Evolutionary conservation across 2,888 invertebrate species (phyloP).

Genomic region (Aleiodes alternator): DNA sequence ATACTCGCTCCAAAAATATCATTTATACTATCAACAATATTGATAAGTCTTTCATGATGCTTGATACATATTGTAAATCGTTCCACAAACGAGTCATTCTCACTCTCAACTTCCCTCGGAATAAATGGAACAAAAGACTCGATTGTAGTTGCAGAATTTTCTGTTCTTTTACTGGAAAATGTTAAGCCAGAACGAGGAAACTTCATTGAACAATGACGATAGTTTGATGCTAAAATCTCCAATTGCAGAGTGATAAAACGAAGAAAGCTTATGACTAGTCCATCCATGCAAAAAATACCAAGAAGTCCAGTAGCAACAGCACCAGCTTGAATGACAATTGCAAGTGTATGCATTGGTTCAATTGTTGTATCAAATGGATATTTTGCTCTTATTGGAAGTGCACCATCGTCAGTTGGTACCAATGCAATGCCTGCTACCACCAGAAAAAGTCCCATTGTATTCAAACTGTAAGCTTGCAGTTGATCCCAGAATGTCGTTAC

Average conservation of each 20-base stretch:
- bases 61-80: conserved; percentile 57
- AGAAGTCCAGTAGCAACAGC: conserved; percentile 57
- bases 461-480: conserved; percentile 51
- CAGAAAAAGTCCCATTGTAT: conserved; percentile 53
- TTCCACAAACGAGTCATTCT: conserved; percentile 47
- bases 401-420: conserved; percentile 59
- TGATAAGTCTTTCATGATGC: conserved; percentile 62
- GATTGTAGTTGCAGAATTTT: conserved; percentile 20
- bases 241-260: conserved; percentile 60
- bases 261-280: conserved; percentile 54
- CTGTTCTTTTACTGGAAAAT: not conserved
- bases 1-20: conserved; percentile 59
- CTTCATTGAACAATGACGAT: conserved; percentile 54
- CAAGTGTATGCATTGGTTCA: conserved; percentile 58
- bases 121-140: conserved; percentile 43
- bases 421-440: conserved; percentile 60
- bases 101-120: conserved; percentile 41
- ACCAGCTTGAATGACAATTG: conserved; percentile 57
- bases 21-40: conserved; percentile 60
- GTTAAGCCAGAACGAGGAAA: not conserved
- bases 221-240: conserved; percentile 59
- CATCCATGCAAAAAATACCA: conserved; percentile 63
- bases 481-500: conserved; percentile 27
- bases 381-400: conserved; percentile 63
- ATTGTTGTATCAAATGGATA: conserved; percentile 64